A percentile compares a stretch with the other conserved stretches of the same genome.
These are phyloP conservation scores for Oryzias javanicus DNA, from an alignment of 2,113 vertebrate species.

Conservation along the genomic window DNA sequence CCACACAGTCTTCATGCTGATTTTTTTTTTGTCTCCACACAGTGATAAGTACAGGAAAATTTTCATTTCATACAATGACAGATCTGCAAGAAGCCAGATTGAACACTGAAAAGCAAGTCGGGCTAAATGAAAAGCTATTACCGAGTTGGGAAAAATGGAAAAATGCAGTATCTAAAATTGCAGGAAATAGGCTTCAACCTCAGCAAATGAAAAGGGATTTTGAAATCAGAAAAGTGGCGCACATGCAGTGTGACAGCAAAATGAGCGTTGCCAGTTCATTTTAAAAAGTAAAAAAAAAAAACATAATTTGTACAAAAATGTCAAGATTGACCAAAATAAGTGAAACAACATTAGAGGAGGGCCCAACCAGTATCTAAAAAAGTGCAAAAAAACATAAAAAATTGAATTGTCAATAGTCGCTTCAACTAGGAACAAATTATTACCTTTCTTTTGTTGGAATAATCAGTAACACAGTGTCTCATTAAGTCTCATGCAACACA, in stretches of 20 bases:
- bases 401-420: too few species aligned
- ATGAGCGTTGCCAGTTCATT: background rate
- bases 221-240: background rate
- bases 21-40: slow-evolving; percentile 25
- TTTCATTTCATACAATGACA: slow-evolving; percentile 45
- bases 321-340: too few species aligned
- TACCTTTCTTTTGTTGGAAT: too few species aligned
- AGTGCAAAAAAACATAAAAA: too few species aligned
- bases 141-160: slow-evolving; percentile 27
- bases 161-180: slow-evolving; percentile 32
- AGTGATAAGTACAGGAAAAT: slow-evolving; percentile 32
- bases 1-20: slow-evolving; percentile 13
- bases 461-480: too few species aligned
- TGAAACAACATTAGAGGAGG: too few species aligned
- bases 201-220: slow-evolving; percentile 11
- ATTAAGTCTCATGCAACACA: too few species aligned
- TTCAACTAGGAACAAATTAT: too few species aligned
- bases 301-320: background rate
- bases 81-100: slow-evolving; percentile 19
- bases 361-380: too few species aligned
- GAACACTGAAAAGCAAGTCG: slow-evolving; percentile 15
- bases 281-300: background rate
- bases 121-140: slow-evolving; percentile 43
- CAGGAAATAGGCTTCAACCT: slow-evolving; percentile 11
- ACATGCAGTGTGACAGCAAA: background rate